Evolutionary conservation across 2,797 vertebrate genomes (phyloP), one percentile per base, ranked within the genome.

Genomic region (Lacerta bilineata): DNA sequence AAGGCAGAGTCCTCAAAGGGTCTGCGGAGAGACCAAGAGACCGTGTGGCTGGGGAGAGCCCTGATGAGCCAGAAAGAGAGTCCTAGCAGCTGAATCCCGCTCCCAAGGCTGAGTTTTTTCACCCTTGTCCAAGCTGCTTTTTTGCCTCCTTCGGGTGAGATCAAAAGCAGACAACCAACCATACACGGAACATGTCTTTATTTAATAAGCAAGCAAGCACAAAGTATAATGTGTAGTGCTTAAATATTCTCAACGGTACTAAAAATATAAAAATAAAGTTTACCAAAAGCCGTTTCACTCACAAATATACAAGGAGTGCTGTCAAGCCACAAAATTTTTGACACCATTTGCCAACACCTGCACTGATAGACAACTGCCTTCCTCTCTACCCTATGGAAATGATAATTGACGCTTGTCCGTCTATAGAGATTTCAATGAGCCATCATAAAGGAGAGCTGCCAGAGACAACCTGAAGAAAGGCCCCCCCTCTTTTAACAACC

Each of bases 261-360:
- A 94, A 95, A 96, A 96, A 96, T 96, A 97, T 95, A 97, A 97
- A 97, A 97, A 96, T 96, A 97, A 96, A 96, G 93, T 93, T 95
- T 95, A 96, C 96, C 91, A 92, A 95, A 94, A 95, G 96, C 97
- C 91, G 95, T 95, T 93, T 93, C 95, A 94, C 94, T 94, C 95
- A 93, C 93, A 93, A 93, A 94, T 91, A 94, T 94, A 91, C 93
- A 93, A 92, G 93, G 86, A 91, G 94, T 82, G 94, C 95, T 85
- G 91, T 93, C 84, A 84, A 93, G 91, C 94, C 94, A 95, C 94
- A 87, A 93, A 80, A 81, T 88, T 92, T 89, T 92, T 88, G 83
- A 93, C 36, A 91, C 94, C 81, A 83, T 66, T 75, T 78, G 88
- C 92, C 95, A 95, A 92, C 46, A 91, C 71, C 91, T 92, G 88